Evolutionary conservation across 2,888 invertebrate genomes (phyloP), one percentile per base, ranked within the genome.

Genomic region (Trichopoda pennipes): DNA sequence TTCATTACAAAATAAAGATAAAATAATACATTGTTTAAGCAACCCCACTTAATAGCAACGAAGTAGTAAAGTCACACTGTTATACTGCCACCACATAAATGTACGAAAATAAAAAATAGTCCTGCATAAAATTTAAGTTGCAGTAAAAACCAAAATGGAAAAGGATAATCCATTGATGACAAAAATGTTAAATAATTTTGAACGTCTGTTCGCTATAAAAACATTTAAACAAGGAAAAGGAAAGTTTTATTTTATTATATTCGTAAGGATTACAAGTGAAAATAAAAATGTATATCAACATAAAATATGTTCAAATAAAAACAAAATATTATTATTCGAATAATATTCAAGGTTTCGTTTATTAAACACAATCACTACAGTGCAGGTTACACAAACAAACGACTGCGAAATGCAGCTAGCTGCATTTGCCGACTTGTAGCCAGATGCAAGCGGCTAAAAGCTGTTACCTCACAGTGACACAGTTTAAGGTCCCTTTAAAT

Each of bases 171-270:
- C 53, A 70, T 60, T 60, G 74, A 60, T 78, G 77, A 60, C 68
- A 78, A 73, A 78, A 66, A 69, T 53, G 64, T 74, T 58, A 74
- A 74, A 70, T 78, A 74, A 70, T 74, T 49, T 78, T 78, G 66
- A 81, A 74, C 77, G 61, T 28, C 47, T 21, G n/a, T 32, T 14
- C 9, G 21, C 17, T 53, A 76, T 66, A 44, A 66, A 78, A 72
- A 56, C 12, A 38, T 70, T 61, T 12, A 4, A 42, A 12, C 35
- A 38, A 38, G 2, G 2, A 28, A 38, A 38, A 56, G 12, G 51
- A 21, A 55, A 68, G 51, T 35, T 60, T 38, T 32, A 68, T 75
- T 58, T 60, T 38, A 49, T 38, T 75, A 51, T 44, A 49, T 58
- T 60, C 21, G 14, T 17, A n/a, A 51, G 58, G 49, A 51, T 51